These are phyloP conservation scores for Nasonia longicornis DNA, from an alignment of 1,140 invertebrate genomes.

Conservation along the genomic window DNA sequence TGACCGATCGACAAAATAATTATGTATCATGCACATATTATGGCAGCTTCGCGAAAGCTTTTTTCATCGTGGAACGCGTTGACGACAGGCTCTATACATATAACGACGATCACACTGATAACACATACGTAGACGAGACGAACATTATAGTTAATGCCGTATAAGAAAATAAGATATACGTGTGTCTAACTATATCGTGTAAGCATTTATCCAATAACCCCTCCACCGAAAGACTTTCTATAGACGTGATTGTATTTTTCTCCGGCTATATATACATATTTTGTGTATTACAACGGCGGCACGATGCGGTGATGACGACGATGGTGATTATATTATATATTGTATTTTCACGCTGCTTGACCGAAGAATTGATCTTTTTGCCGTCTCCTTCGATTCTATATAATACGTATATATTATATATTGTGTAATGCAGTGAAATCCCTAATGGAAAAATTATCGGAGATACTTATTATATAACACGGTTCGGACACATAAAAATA, in stretches of 20 bases:
- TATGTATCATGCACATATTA: too few species aligned
- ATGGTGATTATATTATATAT: too few species aligned
- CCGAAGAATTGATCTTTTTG: neutral
- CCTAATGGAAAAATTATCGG: neutral
- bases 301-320: too few species aligned
- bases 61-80: neutral
- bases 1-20: neutral
- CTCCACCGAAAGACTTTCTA: neutral
- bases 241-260: constrained; percentile 1
- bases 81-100: neutral
- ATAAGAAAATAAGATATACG: neutral
- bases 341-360: too few species aligned
- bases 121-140: neutral
- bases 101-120: too few species aligned
- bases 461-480: neutral
- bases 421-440: neutral
- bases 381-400: neutral
- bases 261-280: constrained; percentile 3
- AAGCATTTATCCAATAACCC: neutral
- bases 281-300: neutral
- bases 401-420: too few species aligned
- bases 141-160: neutral
- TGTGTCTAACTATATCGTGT: neutral
- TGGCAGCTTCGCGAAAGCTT: neutral
- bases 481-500: too few species aligned